Conservation (phyloP, 1,140 invertebrate genomes). For the Hyposmocoma kahamanoa region DNA sequence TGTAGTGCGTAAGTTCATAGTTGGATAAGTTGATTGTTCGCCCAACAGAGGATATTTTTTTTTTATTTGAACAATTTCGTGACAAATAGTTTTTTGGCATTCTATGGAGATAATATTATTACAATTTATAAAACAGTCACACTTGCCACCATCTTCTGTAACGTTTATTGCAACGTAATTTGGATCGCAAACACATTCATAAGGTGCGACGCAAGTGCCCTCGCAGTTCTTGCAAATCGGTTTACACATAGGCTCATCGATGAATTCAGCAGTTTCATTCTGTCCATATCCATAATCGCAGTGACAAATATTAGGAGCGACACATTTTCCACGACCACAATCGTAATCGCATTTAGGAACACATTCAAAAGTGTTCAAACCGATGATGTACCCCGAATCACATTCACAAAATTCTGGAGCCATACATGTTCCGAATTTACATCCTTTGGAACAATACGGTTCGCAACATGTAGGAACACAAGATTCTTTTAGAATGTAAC, state of each 20-base stretch:
- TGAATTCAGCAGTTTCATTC: background rate
- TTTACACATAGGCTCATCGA: background rate
- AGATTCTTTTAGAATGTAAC: constrained; percentile 17
- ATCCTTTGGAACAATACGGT: constrained; percentile 25
- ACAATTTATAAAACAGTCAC: constrained; percentile 2
- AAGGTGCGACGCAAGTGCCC: constrained; percentile 27
- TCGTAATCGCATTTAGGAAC: constrained; percentile 13
- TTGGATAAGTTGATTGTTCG: too few species aligned
- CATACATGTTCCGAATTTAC: constrained; percentile 49
- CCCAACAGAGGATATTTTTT: too few species aligned
- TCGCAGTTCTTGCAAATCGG: constrained; percentile 24
- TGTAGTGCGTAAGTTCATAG: too few species aligned
- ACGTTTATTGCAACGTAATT: background rate
- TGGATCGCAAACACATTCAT: constrained; percentile 13
- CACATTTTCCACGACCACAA: background rate
- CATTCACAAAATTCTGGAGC: constrained; percentile 27
- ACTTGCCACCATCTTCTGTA: background rate
- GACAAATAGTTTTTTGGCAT: too few species aligned
- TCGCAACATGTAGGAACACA: constrained; percentile 28
- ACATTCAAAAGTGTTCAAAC: constrained; percentile 10
- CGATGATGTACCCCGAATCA: background rate
- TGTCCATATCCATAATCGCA: background rate
- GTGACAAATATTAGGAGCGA: background rate
- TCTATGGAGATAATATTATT: too few species aligned
- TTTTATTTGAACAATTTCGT: too few species aligned